phyloP scores from a whole-genome alignment of 2,797 vertebrate genomes.

The Strix occidentalis region DNA sequence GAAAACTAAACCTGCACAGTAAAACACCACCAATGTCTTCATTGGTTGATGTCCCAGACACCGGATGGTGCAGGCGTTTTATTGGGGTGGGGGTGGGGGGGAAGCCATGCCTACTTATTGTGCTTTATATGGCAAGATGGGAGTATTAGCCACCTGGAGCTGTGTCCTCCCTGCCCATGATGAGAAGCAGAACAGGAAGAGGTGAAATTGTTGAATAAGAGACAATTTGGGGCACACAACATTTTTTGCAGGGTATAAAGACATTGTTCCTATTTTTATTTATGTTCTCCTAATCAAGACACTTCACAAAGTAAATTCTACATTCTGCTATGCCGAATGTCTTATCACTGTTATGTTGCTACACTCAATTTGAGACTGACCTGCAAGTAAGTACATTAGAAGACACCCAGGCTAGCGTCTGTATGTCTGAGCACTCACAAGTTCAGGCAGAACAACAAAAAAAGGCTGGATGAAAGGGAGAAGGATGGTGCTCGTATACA shows the following conservation, averaged over 20 bases:
- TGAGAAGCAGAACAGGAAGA: not conserved
- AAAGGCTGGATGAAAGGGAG: not conserved
- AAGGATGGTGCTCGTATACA: too few species aligned
- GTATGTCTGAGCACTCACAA: not conserved
- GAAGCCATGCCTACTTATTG: not conserved
- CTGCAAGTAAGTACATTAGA: not conserved
- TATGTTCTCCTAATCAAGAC: not conserved
- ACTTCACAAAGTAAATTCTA: too few species aligned
- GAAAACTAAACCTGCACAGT: not conserved
- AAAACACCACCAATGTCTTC: not conserved
- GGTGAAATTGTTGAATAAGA: not conserved
- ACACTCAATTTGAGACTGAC: not conserved
- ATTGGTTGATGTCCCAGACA: not conserved
- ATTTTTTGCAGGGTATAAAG: not conserved
- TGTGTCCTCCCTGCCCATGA: not conserved
- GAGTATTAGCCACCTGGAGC: not conserved
- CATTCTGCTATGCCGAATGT: not conserved
- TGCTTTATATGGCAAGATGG: not conserved
- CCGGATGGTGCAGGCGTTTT: not conserved
- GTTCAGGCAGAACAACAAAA: not conserved
- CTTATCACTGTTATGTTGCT: not conserved
- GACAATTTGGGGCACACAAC: not conserved
- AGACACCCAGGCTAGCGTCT: not conserved
- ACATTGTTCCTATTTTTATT: not conserved
- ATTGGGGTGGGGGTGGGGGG: not conserved